Conservation (phyloP, 2,113 vertebrate genomes). For the Xiphorhynchus elegans region DNA sequence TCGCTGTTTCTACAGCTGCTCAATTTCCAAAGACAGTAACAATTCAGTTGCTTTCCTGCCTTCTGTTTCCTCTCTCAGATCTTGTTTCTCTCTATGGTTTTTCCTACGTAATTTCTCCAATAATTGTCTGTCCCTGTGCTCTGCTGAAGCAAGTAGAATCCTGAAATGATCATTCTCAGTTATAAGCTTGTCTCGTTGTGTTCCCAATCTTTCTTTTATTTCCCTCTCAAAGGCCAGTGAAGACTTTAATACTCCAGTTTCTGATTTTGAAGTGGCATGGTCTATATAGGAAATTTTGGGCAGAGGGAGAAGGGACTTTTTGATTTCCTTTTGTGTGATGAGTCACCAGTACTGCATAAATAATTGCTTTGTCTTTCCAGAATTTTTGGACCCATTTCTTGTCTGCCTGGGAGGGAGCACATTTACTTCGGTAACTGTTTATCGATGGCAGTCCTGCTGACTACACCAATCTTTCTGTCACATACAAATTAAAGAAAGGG, state of each 20-base stretch:
- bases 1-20: background rate
- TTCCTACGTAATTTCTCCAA: background rate
- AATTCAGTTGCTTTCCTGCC: background rate
- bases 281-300: background rate
- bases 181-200: background rate
- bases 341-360: background rate
- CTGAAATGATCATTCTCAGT: background rate
- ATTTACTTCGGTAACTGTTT: background rate
- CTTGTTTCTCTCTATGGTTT: background rate
- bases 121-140: background rate
- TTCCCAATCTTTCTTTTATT: background rate
- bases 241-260: background rate
- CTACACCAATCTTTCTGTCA: background rate
- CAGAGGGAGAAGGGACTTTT: background rate
- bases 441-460: background rate
- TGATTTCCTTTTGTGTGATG: rapidly evolving
- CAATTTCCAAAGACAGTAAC: background rate
- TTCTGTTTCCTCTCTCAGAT: background rate
- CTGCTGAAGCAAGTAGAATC: background rate
- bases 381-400: background rate
- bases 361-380: background rate
- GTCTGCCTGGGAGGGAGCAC: background rate
- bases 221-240: background rate
- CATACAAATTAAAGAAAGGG: background rate
- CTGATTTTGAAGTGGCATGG: background rate